Evolutionary conservation across 1,140 invertebrate species (phyloP).

Genomic region (Dinoponera quadriceps): DNA sequence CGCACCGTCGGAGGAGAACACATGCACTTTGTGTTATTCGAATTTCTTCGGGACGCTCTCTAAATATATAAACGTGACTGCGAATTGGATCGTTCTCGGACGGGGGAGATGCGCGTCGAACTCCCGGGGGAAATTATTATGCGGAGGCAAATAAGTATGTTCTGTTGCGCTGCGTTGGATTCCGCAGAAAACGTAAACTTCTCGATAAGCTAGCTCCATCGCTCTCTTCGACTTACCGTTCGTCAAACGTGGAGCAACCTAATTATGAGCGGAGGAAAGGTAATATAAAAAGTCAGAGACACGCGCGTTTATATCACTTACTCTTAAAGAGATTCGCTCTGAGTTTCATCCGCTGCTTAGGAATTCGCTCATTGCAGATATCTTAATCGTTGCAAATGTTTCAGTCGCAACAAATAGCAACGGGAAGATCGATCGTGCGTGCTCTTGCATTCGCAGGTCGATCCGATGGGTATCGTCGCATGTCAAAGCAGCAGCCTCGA

Average conservation of each 20-base stretch:
- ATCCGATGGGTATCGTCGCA: too few relatives aligned
- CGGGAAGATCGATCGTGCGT: too few relatives aligned
- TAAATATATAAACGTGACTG: not conserved
- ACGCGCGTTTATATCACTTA: not conserved
- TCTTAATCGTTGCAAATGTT: too few relatives aligned
- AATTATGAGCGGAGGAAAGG: constrained; percentile 12
- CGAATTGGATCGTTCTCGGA: not conserved
- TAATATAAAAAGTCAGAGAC: not conserved
- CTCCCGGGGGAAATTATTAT: constrained; percentile 7
- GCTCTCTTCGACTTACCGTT: constrained; percentile 42
- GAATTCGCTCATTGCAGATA: too few relatives aligned
- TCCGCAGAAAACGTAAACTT: not conserved
- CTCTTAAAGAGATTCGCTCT: not conserved
- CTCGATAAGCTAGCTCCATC: not conserved
- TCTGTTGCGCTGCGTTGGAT: constrained; percentile 10
- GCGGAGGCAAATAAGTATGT: not conserved
- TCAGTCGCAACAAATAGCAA: too few relatives aligned
- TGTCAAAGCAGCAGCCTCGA: constrained; percentile 10
- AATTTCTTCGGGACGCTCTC: not conserved
- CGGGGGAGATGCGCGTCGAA: not conserved
- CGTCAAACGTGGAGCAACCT: constrained; percentile 7
- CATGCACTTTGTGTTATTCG: not conserved
- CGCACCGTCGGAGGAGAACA: not conserved
- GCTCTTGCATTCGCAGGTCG: too few relatives aligned
- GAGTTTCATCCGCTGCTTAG: not conserved